A percentile compares a stretch with the other conserved stretches of the same genome.
Conservation (phyloP, 2,888 invertebrate genomes). For the Choristoneura rosaceana region DNA sequence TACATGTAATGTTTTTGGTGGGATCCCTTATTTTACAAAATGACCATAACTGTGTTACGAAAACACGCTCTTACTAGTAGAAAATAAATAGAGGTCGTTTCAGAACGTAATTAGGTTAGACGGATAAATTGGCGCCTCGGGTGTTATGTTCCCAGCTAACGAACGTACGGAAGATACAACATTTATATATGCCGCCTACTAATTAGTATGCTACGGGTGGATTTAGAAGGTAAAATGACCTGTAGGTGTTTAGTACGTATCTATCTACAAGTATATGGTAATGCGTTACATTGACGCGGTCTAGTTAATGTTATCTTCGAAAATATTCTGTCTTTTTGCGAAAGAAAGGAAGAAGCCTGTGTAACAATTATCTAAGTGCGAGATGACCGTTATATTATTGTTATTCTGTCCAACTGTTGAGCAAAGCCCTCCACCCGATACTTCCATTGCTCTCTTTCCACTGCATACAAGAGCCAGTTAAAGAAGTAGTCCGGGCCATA, state of each 20-base stretch:
- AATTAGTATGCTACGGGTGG: slow-evolving; percentile 42
- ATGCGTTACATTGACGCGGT: not conserved
- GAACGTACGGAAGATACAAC: slow-evolving; percentile 51
- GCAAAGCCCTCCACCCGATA: too few relatives aligned
- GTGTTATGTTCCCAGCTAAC: slow-evolving; percentile 62
- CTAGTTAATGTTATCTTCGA: not conserved
- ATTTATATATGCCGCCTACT: slow-evolving; percentile 43
- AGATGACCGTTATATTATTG: not conserved
- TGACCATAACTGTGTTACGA: slow-evolving; percentile 12
- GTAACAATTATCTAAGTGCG: not conserved
- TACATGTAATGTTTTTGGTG: too few relatives aligned
- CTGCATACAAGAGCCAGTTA: too few relatives aligned
- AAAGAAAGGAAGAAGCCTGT: not conserved
- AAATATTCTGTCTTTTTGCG: not conserved
- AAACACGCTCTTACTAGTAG: slow-evolving; percentile 39
- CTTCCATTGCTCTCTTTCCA: too few relatives aligned
- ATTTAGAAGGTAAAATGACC: slow-evolving; percentile 39
- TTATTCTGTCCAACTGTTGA: too few relatives aligned
- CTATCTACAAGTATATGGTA: not conserved
- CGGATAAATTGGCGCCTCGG: slow-evolving; percentile 68
- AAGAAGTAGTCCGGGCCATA: too few relatives aligned
- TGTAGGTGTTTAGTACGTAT: slow-evolving; percentile 14
- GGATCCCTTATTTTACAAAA: not conserved
- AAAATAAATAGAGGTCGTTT: slow-evolving; percentile 66
- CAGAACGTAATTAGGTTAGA: slow-evolving; percentile 67